A percentile compares a stretch with the other conserved stretches of the same genome.
phyloP scores from a whole-genome alignment of 1,140 invertebrate species.

The Diuraphis noxia region DNA sequence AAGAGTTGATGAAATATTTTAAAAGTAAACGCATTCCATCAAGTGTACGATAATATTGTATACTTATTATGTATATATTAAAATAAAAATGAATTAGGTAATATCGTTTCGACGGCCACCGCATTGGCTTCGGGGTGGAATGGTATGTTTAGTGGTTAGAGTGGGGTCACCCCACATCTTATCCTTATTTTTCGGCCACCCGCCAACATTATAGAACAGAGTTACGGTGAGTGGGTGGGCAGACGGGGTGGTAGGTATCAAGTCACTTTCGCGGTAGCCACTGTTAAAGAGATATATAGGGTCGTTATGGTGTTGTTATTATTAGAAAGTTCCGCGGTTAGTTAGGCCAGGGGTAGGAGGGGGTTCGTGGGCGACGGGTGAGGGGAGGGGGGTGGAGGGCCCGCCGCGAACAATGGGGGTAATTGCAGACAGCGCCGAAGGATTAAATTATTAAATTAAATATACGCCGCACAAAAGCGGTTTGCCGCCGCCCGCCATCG shows the following conservation, averaged over 20 bases:
- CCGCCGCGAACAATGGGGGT: constrained; percentile 34
- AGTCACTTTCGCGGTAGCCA: constrained; percentile 5
- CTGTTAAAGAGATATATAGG: constrained; percentile 51
- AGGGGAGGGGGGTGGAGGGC: background rate
- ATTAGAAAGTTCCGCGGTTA: constrained; percentile 51
- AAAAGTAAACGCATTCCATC: no score
- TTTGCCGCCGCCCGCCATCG: background rate
- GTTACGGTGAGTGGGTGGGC: background rate
- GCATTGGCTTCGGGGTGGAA: background rate
- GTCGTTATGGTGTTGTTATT: constrained; percentile 49
- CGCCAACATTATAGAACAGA: background rate
- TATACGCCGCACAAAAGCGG: constrained; percentile 48
- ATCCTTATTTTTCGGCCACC: background rate
- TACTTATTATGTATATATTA: no score
- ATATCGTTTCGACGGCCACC: no score
- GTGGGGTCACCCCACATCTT: background rate
- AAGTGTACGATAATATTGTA: no score
- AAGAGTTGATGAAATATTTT: no score
- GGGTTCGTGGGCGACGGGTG: background rate
- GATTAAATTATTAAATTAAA: constrained; percentile 54
- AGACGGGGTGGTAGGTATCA: background rate
- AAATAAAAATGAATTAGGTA: background rate
- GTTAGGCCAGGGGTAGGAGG: background rate
- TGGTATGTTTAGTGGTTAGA: background rate
- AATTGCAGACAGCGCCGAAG: constrained; percentile 50